Evolutionary conservation across 1,140 invertebrate genomes (phyloP).

Genomic region (Lepidostoma basale): DNA sequence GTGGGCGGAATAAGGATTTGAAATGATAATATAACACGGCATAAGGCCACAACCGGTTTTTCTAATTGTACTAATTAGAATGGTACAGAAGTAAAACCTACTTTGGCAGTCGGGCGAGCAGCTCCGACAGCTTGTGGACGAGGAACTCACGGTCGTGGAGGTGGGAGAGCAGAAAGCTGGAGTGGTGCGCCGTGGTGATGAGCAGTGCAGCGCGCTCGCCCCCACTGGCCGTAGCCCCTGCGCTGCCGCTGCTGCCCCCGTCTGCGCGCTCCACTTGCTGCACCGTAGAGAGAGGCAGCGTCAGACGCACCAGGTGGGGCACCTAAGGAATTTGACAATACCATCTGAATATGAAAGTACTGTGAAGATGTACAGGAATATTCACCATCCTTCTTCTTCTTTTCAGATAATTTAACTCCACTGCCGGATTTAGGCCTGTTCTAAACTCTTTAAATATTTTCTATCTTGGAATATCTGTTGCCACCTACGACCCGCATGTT

Average conservation of each 20-base stretch:
- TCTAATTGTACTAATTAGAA: background rate
- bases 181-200: slow-evolving; percentile 80
- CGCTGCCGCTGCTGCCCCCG: slow-evolving; percentile 43
- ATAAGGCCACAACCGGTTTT: no score
- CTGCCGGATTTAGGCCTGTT: no score
- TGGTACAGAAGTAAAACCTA: slow-evolving; percentile 31
- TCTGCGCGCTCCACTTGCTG: slow-evolving; percentile 57
- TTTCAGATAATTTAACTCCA: no score
- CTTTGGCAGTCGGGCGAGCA: slow-evolving; percentile 70
- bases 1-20: no score
- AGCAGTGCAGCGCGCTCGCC: slow-evolving; percentile 51
- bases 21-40: no score
- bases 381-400: no score
- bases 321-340: slow-evolving; percentile 64
- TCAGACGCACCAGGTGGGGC: slow-evolving; percentile 80
- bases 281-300: slow-evolving; percentile 80
- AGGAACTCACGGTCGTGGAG: slow-evolving; percentile 89
- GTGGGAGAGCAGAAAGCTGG: slow-evolving; percentile 88
- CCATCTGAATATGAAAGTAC: background rate
- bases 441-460: no score
- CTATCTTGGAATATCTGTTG: no score
- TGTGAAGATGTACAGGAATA: no score
- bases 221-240: slow-evolving; percentile 76
- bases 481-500: no score
- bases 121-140: slow-evolving; percentile 87